Percentiles rank a stretch among this genome's conserved stretches.
These are phyloP conservation scores for Sinopyrophorus schimmeli DNA, from an alignment of 2,888 invertebrate species.

Conservation along the genomic window DNA sequence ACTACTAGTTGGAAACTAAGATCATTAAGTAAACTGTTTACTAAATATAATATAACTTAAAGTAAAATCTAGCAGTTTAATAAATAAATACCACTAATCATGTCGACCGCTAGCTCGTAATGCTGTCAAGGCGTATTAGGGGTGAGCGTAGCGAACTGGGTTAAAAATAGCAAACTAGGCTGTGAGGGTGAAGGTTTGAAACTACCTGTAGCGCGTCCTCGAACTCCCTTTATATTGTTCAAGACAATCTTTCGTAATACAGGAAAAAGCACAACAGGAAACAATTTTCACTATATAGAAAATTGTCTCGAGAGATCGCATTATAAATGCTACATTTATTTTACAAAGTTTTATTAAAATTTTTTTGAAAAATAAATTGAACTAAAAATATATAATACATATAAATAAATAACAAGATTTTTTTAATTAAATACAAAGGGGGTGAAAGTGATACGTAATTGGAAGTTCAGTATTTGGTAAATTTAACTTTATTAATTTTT, in stretches of 20 bases:
- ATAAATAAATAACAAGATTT: too few relatives aligned
- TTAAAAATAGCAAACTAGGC: constrained; percentile 42
- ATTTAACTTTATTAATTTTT: too few relatives aligned
- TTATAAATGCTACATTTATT: too few relatives aligned
- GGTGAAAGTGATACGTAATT: too few relatives aligned
- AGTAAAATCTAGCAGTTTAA: constrained; percentile 13
- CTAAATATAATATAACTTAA: constrained; percentile 6
- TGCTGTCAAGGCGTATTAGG: constrained; percentile 34
- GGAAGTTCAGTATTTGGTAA: too few relatives aligned
- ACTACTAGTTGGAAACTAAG: too few relatives aligned
- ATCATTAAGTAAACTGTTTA: too few relatives aligned
- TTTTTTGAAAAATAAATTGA: too few relatives aligned
- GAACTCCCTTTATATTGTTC: constrained; percentile 21
- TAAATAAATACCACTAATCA: constrained; percentile 29
- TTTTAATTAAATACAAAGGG: too few relatives aligned
- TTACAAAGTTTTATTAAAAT: too few relatives aligned
- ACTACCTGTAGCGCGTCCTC: constrained; percentile 29
- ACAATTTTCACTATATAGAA: constrained; percentile 16
- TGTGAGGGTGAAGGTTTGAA: constrained; percentile 39
- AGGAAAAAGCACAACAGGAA: constrained; percentile 17
- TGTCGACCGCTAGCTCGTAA: constrained; percentile 34
- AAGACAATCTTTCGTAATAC: constrained; percentile 23
- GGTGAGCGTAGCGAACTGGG: constrained; percentile 38
- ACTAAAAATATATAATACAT: too few relatives aligned
- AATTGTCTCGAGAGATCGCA: too few relatives aligned